Base-by-base conservation (phyloP, 2,797 vertebrate genomes). In the Falco biarmicus region DNA sequence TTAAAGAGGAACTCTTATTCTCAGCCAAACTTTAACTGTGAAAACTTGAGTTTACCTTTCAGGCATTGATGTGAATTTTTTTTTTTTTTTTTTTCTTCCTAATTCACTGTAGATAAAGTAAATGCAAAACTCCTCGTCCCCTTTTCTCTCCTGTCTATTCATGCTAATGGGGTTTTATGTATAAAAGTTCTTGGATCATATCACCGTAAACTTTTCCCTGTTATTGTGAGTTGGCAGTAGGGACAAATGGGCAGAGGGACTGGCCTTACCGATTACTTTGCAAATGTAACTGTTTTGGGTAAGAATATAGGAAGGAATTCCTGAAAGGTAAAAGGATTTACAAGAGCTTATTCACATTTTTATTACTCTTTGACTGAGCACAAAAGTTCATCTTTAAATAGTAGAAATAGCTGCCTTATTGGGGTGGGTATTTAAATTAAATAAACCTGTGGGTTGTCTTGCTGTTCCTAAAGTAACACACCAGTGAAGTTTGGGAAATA, bases 381-480 rank as follows among this genome's bases (percentile, higher is more conserved):
- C 94, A 98, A 98, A 98, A 98, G 98, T 98, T 98, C 97, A 93
- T 98, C 97, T 98, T 98, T 98, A 98, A 98, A 98, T 97, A 97
- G 94, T 98, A 98, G 97, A 97, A 97, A 97, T 98, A 98, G 97
- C 94, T 97, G 96, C 94, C 97, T 29, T 98, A 97, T 93, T 78
- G 97, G 98, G 98, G 98, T 98, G 98, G 98, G 97, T 37, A 69
- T 96, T 97, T 96, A 98, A 97, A 97, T 96, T 92, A 97, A 98
- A 96, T 98, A 96, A 98, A 98, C 97, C 98, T 98, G 96, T 98
- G 98, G 98, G 97, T 98, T 98, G 98, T 99, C 99, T 99, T 99
- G 99, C 99, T 99, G 99, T 99, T 99, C 98, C 98, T 99, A 98
- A 98, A 98, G 97, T 98, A 98, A 98, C 98, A 98, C 98, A 99